Base-by-base conservation (phyloP, 2,888 invertebrate species). In the Harpalus rubripes region DNA sequence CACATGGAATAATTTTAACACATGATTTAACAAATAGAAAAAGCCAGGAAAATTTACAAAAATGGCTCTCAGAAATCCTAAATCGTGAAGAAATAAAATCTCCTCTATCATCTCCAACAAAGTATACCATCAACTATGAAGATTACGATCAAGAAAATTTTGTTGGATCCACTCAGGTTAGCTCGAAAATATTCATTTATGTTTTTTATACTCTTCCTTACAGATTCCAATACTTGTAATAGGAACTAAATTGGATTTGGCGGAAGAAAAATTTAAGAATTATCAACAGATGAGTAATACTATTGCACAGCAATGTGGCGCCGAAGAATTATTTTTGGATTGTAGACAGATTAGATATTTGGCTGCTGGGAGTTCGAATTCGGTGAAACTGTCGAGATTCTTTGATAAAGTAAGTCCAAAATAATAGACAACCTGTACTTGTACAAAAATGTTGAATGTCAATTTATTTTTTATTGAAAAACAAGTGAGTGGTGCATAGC, bases 1-100 rank as follows among this genome's bases (percentile, higher is more conserved):
- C 97, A 85, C 96, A 99, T 92, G 99, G 99, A 86, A 96, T 99
- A 52, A 97, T 99, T 88, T 92, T 99, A 86, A 98, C 99, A 1
- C 99, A 99, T 90, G 99, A 99, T 92, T 92, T 99, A 88, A 98
- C 98, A 5, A 99, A 99, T 91, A 94, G 97, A 87, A 99, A 99
- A 91, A 98, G 98, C 82, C 98, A 99, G 90, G 94, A 96, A 86
- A 98, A 99, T 92, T 92, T 99, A 85, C 95, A 96, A 86, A 96
- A 97, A 91, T 99, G 99, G 99, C 92, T 99, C 0, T 94, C 96
- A 63, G 98, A 99, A 92, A 95, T 98, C 86, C 90, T 98, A 74
- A 96, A 95, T 90, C 95, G 94, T 89, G 96, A 96, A 86, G 93
- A 93, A 85, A 93, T 89, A 52, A 65, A 58, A 1, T 15, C 79